These are phyloP conservation scores for Eledone cirrhosa DNA, from an alignment of 2,888 invertebrate species.

Conservation along the genomic window DNA sequence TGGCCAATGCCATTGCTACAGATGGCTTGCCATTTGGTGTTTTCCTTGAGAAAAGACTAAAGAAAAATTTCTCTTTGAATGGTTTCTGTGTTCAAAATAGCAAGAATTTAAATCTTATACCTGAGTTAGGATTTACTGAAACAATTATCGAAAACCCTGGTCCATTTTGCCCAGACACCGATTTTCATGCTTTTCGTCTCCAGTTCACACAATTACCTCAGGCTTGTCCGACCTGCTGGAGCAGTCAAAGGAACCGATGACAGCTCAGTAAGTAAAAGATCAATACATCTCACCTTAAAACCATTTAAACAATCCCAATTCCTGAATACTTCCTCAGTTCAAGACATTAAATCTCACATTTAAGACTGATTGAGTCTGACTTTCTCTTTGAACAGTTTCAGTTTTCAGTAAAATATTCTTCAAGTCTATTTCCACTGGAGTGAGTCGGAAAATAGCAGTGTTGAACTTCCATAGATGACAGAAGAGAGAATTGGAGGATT, in stretches of 20 bases:
- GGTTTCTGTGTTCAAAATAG: neutral
- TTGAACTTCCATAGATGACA: too few relatives aligned
- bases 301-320: too few relatives aligned
- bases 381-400: too few relatives aligned
- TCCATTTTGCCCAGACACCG: neutral
- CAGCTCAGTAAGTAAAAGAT: too few relatives aligned
- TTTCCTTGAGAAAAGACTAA: neutral
- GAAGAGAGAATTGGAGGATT: too few relatives aligned
- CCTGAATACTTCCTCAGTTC: too few relatives aligned
- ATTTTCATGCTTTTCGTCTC: neutral
- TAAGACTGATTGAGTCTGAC: too few relatives aligned
- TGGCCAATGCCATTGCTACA: neutral
- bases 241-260: neutral
- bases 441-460: too few relatives aligned
- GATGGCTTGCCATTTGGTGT: neutral
- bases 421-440: too few relatives aligned
- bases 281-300: too few relatives aligned
- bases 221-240: constrained; percentile 1
- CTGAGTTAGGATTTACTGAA: neutral
- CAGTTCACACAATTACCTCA: neutral
- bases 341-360: too few relatives aligned
- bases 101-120: neutral
- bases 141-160: neutral
- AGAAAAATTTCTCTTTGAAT: neutral
- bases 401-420: too few relatives aligned